phyloP scores from a whole-genome alignment of 2,888 invertebrate species.

The Trilocha varians region DNA sequence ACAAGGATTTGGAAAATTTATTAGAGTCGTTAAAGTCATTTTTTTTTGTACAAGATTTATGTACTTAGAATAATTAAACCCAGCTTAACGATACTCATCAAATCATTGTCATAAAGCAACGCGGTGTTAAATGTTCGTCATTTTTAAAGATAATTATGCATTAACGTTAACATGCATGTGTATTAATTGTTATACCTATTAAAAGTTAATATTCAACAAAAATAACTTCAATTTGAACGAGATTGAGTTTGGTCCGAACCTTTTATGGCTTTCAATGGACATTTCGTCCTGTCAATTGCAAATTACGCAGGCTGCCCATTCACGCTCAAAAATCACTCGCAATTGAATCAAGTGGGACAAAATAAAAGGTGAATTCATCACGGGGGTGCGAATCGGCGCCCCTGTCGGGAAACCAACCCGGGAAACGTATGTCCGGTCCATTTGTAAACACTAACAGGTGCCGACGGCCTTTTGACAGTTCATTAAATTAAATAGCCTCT shows the following conservation, averaged over 20 bases:
- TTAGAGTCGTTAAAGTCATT: no score
- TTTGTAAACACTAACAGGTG: slow-evolving; percentile 65
- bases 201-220: background rate
- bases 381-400: slow-evolving; percentile 52
- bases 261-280: slow-evolving; percentile 66
- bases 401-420: slow-evolving; percentile 55
- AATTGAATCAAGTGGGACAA: slow-evolving; percentile 69
- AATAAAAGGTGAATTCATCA: slow-evolving; percentile 70
- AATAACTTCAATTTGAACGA: slow-evolving; percentile 27
- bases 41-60: no score
- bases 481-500: slow-evolving; percentile 61
- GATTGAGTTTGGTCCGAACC: slow-evolving; percentile 61
- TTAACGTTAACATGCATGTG: no score
- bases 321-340: slow-evolving; percentile 70
- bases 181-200: background rate
- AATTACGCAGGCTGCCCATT: slow-evolving; percentile 67
- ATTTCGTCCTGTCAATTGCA: slow-evolving; percentile 65
- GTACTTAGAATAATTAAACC: no score
- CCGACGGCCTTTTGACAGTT: slow-evolving; percentile 61
- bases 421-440: slow-evolving; percentile 68
- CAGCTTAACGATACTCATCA: no score
- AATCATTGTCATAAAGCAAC: no score
- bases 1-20: no score
- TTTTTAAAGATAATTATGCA: no score
- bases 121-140: no score